These are phyloP conservation scores for Scolopax rusticola DNA, from an alignment of 2,797 vertebrate genomes.

Conservation along the genomic window DNA sequence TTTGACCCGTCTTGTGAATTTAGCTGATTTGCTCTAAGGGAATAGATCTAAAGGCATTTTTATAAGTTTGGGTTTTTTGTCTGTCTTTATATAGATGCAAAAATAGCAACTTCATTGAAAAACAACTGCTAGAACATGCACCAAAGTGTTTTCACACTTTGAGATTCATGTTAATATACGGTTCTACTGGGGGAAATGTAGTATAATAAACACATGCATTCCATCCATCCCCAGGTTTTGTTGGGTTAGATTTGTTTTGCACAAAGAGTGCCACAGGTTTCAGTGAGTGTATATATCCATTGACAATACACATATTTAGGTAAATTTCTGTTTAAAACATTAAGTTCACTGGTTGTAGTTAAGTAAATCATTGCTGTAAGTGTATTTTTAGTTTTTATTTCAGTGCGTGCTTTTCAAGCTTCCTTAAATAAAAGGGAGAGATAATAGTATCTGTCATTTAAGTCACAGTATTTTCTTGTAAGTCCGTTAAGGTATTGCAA, in stretches of 20 bases:
- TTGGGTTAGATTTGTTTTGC: neutral
- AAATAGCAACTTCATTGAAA: neutral
- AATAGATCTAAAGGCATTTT: neutral
- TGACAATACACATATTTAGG: neutral
- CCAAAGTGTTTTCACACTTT: neutral
- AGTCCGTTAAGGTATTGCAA: neutral
- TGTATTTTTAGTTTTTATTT: neutral
- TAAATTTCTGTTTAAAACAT: neutral
- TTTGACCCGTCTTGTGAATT: neutral
- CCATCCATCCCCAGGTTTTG: neutral
- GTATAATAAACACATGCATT: neutral
- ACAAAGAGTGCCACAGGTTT: neutral
- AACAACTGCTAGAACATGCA: neutral
- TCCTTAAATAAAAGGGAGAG: neutral
- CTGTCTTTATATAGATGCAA: neutral
- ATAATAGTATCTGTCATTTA: neutral
- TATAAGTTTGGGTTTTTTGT: fast-evolving
- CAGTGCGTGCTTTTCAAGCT: neutral
- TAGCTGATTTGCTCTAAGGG: neutral
- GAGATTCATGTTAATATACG: neutral
- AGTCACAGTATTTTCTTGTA: neutral
- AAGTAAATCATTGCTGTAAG: neutral
- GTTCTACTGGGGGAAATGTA: neutral
- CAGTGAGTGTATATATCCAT: neutral
- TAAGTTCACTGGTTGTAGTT: neutral